These are phyloP conservation scores for Euwallacea similis DNA, from an alignment of 1,140 invertebrate genomes.

Conservation along the genomic window DNA sequence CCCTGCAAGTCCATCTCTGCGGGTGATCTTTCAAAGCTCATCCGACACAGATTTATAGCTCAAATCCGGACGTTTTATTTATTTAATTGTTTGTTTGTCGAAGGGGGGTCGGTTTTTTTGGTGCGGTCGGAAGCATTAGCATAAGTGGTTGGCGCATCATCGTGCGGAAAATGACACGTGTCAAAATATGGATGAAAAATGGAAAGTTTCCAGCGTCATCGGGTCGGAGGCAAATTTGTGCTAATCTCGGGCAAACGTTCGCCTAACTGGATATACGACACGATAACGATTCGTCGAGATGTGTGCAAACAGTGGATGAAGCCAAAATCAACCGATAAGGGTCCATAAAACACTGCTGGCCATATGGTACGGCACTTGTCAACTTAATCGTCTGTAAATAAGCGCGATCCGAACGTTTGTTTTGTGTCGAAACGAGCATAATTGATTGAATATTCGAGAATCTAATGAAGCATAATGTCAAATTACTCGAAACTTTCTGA, in stretches of 20 bases:
- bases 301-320: conserved; percentile 1
- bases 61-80: conserved; percentile 46
- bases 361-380: conserved; percentile 21
- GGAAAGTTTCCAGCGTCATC: not conserved
- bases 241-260: conserved; percentile 11
- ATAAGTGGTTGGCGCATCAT: conserved; percentile 37
- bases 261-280: conserved; percentile 3
- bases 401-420: not conserved
- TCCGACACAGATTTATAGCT: conserved; percentile 42
- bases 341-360: conserved; percentile 9
- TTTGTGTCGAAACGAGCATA: not conserved
- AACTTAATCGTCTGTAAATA: conserved; percentile 17
- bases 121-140: conserved; percentile 47
- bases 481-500: too few relatives aligned
- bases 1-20: conserved; percentile 12
- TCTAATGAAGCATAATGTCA: too few relatives aligned
- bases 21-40: conserved; percentile 35
- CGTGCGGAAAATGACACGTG: conserved; percentile 32
- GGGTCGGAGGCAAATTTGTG: not conserved
- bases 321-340: conserved; percentile 18
- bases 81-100: conserved; percentile 48
- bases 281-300: conserved; percentile 1
- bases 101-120: conserved; percentile 41
- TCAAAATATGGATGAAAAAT: conserved; percentile 33
- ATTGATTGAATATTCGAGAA: too few relatives aligned